phyloP scores from a whole-genome alignment of 1,140 invertebrate genomes.

The Geopemphigus sp. region DNA sequence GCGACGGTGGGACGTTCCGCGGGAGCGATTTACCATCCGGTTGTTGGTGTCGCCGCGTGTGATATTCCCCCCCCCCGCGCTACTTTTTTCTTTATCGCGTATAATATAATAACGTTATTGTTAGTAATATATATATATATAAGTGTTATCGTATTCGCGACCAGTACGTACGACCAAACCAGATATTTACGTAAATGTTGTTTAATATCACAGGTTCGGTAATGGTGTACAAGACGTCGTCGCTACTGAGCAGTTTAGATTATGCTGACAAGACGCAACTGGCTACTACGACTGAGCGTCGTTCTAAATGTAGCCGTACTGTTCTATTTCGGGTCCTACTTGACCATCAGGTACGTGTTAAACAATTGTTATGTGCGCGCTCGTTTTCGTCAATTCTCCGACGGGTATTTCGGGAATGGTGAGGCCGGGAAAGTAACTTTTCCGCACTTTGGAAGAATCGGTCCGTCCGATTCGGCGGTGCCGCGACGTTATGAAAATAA shows the following conservation, averaged over 20 bases:
- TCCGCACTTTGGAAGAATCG: too few species aligned
- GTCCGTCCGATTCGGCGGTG: too few species aligned
- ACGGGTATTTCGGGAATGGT: too few species aligned
- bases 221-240: slow-evolving; percentile 48
- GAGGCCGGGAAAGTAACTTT: too few species aligned
- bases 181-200: not conserved
- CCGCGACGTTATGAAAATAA: too few species aligned
- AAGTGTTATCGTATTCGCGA: not conserved
- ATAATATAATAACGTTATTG: not conserved
- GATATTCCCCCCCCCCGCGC: not conserved
- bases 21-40: not conserved
- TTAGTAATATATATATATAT: not conserved
- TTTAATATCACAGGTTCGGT: slow-evolving; percentile 35
- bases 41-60: not conserved
- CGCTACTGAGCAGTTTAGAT: slow-evolving; percentile 42
- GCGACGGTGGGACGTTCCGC: too few species aligned
- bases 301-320: slow-evolving; percentile 70
- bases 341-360: slow-evolving; percentile 54
- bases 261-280: slow-evolving; percentile 60
- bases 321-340: slow-evolving; percentile 65
- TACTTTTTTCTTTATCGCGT: too few species aligned
- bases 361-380: not conserved
- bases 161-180: not conserved
- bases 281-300: slow-evolving; percentile 71
- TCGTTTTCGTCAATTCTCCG: too few species aligned